phyloP scores from a whole-genome alignment of 2,113 vertebrate genomes.

The Burhinus oedicnemus region DNA sequence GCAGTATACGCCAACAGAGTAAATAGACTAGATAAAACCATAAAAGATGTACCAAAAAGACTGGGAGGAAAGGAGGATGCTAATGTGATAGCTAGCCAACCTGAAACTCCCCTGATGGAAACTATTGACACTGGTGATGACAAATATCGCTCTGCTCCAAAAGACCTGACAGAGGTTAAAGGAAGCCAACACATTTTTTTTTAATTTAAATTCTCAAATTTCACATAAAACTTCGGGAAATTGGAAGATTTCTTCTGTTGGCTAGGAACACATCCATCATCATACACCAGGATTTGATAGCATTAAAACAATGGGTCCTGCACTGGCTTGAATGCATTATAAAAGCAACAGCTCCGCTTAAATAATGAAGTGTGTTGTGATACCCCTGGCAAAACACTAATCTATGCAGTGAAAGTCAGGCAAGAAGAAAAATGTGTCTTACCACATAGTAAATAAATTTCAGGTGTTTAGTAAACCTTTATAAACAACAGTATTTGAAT shows the following conservation, averaged over 20 bases:
- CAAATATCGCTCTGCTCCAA: not conserved
- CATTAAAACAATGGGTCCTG: not conserved
- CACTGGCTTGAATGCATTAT: conserved; percentile 15
- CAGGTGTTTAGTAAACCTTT: conserved; percentile 53
- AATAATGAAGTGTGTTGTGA: conserved; percentile 13
- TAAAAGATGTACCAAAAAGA: not conserved
- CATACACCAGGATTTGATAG: not conserved
- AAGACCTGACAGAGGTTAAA: not conserved
- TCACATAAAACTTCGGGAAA: not conserved
- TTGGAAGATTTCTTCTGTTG: not conserved
- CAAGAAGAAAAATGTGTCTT: conserved; percentile 36
- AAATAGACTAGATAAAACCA: not conserved
- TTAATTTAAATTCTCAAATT: not conserved
- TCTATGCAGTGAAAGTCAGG: conserved; percentile 42
- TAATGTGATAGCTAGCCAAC: not conserved
- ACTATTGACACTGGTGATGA: not conserved
- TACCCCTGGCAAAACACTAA: conserved; percentile 43
- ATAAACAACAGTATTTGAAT: conserved; percentile 15
- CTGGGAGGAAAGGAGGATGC: not conserved
- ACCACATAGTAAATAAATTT: conserved; percentile 37
- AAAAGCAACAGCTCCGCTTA: conserved; percentile 15
- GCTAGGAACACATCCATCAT: not conserved
- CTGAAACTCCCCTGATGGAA: not conserved
- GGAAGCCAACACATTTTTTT: not conserved
- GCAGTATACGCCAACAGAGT: not conserved